Conservation (phyloP, 2,888 invertebrate genomes). For the Phortica magna region DNA sequence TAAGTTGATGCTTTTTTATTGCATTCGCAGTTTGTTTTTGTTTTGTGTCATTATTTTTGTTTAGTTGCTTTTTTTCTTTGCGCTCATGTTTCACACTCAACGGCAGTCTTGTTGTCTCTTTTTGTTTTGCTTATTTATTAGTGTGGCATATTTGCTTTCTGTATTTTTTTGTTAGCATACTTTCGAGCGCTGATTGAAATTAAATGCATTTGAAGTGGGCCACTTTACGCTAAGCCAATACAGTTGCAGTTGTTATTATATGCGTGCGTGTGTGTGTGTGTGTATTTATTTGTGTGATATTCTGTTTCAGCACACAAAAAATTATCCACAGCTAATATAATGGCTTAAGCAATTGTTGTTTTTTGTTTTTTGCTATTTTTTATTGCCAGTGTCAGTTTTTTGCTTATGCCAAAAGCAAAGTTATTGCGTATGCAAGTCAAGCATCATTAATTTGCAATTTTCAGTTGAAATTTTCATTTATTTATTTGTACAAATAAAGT, state of each 20-base stretch:
- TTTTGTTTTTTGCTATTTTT: background rate
- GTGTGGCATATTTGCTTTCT: background rate
- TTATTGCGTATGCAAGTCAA: slow-evolving; percentile 24
- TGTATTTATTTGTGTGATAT: background rate
- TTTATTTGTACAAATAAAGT: background rate
- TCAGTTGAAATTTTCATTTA: background rate
- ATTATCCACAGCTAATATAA: slow-evolving; percentile 21
- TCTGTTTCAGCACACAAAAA: background rate
- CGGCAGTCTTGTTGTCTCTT: background rate
- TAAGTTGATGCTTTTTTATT: slow-evolving; percentile 19
- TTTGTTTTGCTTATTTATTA: slow-evolving; percentile 1
- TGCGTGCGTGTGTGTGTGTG: background rate
- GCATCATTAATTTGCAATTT: slow-evolving; percentile 32
- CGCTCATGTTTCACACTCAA: slow-evolving; percentile 7
- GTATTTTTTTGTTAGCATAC: slow-evolving; percentile 39
- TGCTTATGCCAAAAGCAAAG: background rate
- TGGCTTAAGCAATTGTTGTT: slow-evolving; percentile 1
- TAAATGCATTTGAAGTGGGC: slow-evolving; percentile 80
- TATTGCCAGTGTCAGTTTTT: slow-evolving; percentile 7
- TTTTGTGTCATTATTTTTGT: background rate
- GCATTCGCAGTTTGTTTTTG: slow-evolving; percentile 6
- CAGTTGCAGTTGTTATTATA: background rate
- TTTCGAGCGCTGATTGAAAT: slow-evolving; percentile 55
- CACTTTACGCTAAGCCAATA: slow-evolving; percentile 78
- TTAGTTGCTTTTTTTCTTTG: slow-evolving; percentile 6